These are phyloP conservation scores for Priocnemis perturbator DNA, from an alignment of 2,888 invertebrate species.

Conservation along the genomic window DNA sequence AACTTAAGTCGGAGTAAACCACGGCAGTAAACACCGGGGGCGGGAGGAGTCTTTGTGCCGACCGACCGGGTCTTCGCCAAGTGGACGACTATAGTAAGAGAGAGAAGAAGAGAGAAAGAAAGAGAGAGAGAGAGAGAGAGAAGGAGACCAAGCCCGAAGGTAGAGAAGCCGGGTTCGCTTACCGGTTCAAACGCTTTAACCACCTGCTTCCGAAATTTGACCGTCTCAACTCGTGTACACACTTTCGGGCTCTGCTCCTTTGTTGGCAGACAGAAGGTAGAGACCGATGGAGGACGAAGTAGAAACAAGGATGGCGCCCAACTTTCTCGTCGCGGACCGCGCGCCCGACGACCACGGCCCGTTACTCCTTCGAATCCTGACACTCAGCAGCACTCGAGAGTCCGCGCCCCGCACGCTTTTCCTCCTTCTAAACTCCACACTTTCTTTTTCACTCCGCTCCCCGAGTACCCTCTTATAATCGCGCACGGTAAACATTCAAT, in stretches of 20 bases:
- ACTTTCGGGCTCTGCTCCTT: slow-evolving; percentile 28
- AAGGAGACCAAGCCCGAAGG: slow-evolving; percentile 12
- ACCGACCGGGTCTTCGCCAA: slow-evolving; percentile 33
- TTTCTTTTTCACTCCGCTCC: too few relatives aligned
- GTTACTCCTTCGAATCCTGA: too few relatives aligned
- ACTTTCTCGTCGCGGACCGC: too few relatives aligned
- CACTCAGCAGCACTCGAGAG: too few relatives aligned
- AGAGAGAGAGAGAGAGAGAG: slow-evolving; percentile 9
- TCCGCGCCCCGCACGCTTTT: too few relatives aligned
- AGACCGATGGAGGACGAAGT: neutral
- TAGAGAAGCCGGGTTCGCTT: slow-evolving; percentile 48
- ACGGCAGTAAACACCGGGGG: slow-evolving; percentile 28
- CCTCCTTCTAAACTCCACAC: too few relatives aligned
- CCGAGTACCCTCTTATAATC: too few relatives aligned
- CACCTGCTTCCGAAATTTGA: slow-evolving; percentile 62
- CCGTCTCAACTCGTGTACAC: slow-evolving; percentile 34
- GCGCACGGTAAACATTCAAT: too few relatives aligned
- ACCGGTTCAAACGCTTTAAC: slow-evolving; percentile 55
- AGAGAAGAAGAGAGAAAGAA: neutral
- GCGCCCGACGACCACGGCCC: too few relatives aligned
- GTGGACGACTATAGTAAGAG: slow-evolving; percentile 25
- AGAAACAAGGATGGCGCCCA: too few relatives aligned
- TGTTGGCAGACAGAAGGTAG: slow-evolving; percentile 21
- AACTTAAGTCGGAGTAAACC: slow-evolving; percentile 39
- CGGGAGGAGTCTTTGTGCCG: slow-evolving; percentile 45